These are phyloP conservation scores for Chromoteleia sp. DNA, from an alignment of 2,888 invertebrate genomes.

Conservation along the genomic window DNA sequence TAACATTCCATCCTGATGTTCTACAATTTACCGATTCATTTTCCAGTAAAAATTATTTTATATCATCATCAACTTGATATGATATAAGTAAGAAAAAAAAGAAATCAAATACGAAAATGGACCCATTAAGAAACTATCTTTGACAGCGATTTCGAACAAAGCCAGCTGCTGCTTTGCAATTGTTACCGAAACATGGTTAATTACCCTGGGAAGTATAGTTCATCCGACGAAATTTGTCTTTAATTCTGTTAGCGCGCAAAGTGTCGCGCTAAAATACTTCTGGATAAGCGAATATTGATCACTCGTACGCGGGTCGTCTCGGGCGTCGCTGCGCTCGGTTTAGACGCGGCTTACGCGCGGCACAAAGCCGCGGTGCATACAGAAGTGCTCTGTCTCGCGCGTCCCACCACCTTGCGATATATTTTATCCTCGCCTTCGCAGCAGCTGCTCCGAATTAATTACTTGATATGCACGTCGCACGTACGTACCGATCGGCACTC, in stretches of 20 bases:
- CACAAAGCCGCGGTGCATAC: constrained; percentile 39
- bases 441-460: constrained; percentile 57
- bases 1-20: no score
- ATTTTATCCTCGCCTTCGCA: constrained; percentile 43
- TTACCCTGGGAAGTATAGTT: background rate
- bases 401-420: constrained; percentile 30
- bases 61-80: no score
- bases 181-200: no score
- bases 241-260: constrained; percentile 37
- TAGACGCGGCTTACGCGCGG: constrained; percentile 43
- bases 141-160: no score
- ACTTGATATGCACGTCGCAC: constrained; percentile 38
- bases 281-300: constrained; percentile 58
- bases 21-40: no score
- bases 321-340: constrained; percentile 27
- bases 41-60: no score
- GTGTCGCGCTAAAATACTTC: constrained; percentile 36
- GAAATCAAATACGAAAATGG: no score
- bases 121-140: no score
- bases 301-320: constrained; percentile 32
- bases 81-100: no score
- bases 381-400: constrained; percentile 40
- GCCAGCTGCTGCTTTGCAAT: no score
- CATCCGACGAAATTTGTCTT: constrained; percentile 13
- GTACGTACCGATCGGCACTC: constrained; percentile 21